Evolutionary conservation across 2,797 vertebrate species (phyloP).

Genomic region (Corythornis leucogaster): DNA sequence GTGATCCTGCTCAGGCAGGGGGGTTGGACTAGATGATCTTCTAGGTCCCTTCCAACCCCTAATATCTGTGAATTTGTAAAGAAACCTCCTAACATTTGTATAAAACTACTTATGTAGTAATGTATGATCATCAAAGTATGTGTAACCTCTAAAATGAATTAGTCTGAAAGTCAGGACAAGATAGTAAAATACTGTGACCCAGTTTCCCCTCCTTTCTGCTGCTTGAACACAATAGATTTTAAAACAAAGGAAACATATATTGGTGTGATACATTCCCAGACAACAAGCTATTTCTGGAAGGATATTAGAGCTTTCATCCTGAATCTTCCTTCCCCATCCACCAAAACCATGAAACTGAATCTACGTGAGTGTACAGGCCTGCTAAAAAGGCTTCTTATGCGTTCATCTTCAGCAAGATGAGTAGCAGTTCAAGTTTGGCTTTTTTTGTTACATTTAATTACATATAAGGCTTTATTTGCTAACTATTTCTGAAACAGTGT

Average conservation of each 20-base stretch:
- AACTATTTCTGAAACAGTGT: background rate
- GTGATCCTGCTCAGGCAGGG: no score
- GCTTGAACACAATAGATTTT: fast-evolving
- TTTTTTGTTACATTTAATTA: background rate
- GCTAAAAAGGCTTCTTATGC: background rate
- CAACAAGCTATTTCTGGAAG: background rate
- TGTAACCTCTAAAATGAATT: background rate
- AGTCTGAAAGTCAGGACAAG: fast-evolving
- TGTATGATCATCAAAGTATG: background rate
- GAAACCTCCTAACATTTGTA: background rate
- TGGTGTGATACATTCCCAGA: fast-evolving
- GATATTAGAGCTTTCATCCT: background rate
- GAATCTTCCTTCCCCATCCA: background rate
- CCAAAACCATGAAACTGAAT: background rate
- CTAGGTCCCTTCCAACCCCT: no score
- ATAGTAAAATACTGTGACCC: background rate
- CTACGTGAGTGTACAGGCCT: background rate
- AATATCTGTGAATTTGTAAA: no score
- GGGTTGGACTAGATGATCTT: no score
- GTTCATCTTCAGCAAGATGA: background rate
- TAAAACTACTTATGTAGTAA: background rate
- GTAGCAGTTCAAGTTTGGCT: fast-evolving
- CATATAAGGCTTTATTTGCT: background rate
- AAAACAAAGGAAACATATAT: background rate
- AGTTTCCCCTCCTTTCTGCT: background rate